These are phyloP conservation scores for Marisa cornuarietis DNA, from an alignment of 1,140 invertebrate species.

Conservation along the genomic window DNA sequence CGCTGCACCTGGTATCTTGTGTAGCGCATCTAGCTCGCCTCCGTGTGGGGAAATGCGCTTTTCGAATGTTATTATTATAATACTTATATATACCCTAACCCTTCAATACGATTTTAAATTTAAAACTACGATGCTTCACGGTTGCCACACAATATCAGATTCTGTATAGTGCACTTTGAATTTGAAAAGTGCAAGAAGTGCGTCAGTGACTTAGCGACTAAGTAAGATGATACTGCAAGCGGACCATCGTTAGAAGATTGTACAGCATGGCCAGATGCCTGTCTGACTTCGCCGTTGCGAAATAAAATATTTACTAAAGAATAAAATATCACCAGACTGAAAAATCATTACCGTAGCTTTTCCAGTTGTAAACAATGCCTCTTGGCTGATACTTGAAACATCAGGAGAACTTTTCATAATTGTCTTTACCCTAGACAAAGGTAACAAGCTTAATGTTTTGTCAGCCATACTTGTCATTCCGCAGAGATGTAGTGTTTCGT, in stretches of 20 bases:
- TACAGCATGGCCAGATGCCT: background rate
- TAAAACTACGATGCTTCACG: too few relatives aligned
- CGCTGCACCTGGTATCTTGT: too few relatives aligned
- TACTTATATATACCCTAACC: too few relatives aligned
- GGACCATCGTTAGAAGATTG: background rate
- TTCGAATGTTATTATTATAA: background rate
- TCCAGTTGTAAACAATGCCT: constrained; percentile 71
- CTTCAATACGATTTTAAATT: too few relatives aligned
- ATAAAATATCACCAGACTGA: background rate
- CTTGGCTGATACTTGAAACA: constrained; percentile 80
- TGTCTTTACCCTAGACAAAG: constrained; percentile 79
- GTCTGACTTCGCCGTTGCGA: background rate
- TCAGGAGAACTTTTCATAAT: constrained; percentile 89
- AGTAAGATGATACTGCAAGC: background rate
- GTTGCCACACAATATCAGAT: too few relatives aligned
- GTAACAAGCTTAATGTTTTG: constrained; percentile 71
- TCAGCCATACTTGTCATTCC: constrained; percentile 32
- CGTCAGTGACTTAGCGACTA: background rate
- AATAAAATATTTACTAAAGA: background rate
- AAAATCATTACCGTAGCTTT: constrained; percentile 74
- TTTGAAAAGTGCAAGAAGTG: background rate
- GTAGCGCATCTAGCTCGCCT: background rate
- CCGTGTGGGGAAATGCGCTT: background rate
- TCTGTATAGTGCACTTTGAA: background rate
- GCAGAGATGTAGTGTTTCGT: too few relatives aligned